Base-by-base conservation (phyloP, 2,888 invertebrate species). In the Mythimna ferrago region DNA sequence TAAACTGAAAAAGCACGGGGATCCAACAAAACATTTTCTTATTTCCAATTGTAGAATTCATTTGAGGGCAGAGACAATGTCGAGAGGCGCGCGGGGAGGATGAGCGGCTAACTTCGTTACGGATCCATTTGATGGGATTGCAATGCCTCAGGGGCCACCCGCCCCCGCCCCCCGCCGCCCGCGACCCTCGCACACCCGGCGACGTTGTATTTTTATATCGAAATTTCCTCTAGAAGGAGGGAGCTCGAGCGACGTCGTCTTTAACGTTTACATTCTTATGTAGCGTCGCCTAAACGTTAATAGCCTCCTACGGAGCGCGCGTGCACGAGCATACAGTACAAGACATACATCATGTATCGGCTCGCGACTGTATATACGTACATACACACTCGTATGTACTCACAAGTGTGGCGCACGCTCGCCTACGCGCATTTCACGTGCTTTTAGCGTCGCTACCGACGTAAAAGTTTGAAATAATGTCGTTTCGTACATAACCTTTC, bases 101-200 rank as follows among this genome's bases (percentile, higher is more conserved):
- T 96, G 96, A 95, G 93, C 95, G 94, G 96, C 97, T 97, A 97
- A 97, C 97, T 97, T 97, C 97, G 97, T 97, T 97, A 97, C 97
- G 97, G 97, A 97, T 97, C 97, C 97, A 97, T 97, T 97, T 97
- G 97, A 97, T 97, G 97, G 97, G 97, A 97, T 97, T 97, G 97
- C 96, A 96, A 96, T 96, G 96, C 96, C 96, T 95, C 94, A 93
- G 96, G 96, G 95, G 95, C 94, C 93, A 88, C 93, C 93, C 82
- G 90, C 81, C 68, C 90, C 80, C 78, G 87, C 88, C 89, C 87
- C 81, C 86, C 82, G 51, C 89, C 87, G 66, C 80, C 83, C 87
- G 79, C 88, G 73, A 84, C 87, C 89, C 86, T 89, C 90, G 86
- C 89, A 83, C 89, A 81, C 91, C 91, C 92, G 90, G 84, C 93